Conservation (phyloP, 1,140 invertebrate genomes). For the Oncopodura yosiiana region DNA sequence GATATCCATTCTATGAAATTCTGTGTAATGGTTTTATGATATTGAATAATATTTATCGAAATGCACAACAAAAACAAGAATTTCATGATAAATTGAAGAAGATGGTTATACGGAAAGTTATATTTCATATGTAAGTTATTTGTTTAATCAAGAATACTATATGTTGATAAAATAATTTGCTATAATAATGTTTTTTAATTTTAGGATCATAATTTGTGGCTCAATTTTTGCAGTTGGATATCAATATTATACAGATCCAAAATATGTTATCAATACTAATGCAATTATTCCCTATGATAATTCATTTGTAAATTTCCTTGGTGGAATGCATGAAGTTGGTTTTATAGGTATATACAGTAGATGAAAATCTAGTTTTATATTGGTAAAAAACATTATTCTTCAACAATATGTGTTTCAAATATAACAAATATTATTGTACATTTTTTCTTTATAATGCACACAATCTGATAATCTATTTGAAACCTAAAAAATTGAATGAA, state of each 20-base stretch:
- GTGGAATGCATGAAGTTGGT: constrained; percentile 8
- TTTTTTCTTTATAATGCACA: too few relatives aligned
- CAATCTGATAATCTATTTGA: too few relatives aligned
- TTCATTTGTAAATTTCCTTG: background rate
- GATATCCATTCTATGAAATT: constrained; percentile 3
- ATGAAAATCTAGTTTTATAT: too few relatives aligned
- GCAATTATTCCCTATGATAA: background rate
- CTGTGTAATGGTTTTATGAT: background rate
- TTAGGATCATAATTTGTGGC: constrained; percentile 1
- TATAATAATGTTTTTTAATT: background rate
- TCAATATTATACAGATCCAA: background rate
- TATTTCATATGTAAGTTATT: too few relatives aligned
- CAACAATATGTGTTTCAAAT: too few relatives aligned
- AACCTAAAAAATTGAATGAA: too few relatives aligned
- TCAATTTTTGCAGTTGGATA: background rate
- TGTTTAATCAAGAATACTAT: too few relatives aligned
- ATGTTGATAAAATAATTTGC: background rate
- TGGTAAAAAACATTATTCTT: too few relatives aligned
- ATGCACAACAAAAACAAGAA: background rate
- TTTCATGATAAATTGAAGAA: too few relatives aligned
- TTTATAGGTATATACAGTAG: too few relatives aligned
- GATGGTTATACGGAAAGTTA: too few relatives aligned
- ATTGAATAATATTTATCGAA: background rate
- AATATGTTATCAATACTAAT: constrained; percentile 7
- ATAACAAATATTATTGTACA: too few relatives aligned